Base-by-base conservation (phyloP, 2,113 vertebrate genomes). In the Cyprinodon variegatus region DNA sequence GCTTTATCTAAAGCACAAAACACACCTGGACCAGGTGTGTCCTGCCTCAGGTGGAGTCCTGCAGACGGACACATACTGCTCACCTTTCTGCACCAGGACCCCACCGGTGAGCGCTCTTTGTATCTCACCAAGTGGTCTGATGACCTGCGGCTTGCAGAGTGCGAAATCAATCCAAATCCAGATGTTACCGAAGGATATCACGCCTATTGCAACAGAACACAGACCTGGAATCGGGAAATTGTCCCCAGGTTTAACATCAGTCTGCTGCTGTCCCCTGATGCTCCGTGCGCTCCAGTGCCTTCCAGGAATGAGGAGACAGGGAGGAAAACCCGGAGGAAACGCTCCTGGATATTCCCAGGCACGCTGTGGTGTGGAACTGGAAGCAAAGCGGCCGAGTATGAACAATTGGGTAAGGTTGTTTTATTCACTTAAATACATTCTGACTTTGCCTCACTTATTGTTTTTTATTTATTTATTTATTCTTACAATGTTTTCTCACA, bases 291-390 rank as follows among this genome's bases (percentile, higher is more conserved):
- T 9, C 61, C 12, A 0, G n/a, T 60, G 3, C 15, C 40, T 48
- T 40, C 67, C 50, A 15, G 14, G 46, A 62, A 39, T 48, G 50
- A 50, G 0, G 71, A 29, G 11, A 1, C 60, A 4, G 75, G 29
- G 48, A 13, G 11, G 1, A 87, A 46, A 70, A 22, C 3, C 11
- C 81, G 77, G 3, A 48, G 45, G 38, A 95, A 93, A 68, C 95
- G 97, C 62, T 88, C 95, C 6, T 96, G 92, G 95, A 93, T 94
- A 3, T 80, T 97, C 4, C 97, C 97, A 0, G 97, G 97, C 17
- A 98, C 96, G 0, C 85, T 97, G 46, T 98, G 97, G 97, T 98
- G 97, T 57, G 97, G 97, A 0, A 84, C 85, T 0, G 96, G 96
- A 0, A 92, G 91, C 84, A 94, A 85, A 37, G 97, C 96, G 0